phyloP scores from a whole-genome alignment of 1,140 invertebrate species.

The Drosophila leontia region DNA sequence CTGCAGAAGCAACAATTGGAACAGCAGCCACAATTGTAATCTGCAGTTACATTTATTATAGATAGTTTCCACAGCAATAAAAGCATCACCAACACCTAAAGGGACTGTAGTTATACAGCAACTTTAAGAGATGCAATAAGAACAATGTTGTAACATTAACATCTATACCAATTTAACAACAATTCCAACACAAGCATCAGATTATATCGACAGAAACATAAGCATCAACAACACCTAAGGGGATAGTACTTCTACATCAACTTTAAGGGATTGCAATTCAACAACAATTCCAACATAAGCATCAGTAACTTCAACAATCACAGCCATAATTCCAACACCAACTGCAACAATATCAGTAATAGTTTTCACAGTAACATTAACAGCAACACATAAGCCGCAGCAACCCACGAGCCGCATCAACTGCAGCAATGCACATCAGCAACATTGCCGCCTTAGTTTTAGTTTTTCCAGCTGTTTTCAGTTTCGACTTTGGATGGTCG shows the following conservation, averaged over 20 bases:
- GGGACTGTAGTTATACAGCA: not conserved
- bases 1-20: not conserved
- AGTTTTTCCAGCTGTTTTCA: constrained; percentile 60
- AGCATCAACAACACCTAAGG: not conserved
- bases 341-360: not conserved
- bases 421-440: constrained; percentile 1
- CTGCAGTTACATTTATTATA: not conserved
- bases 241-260: not conserved
- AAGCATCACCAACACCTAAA: not conserved
- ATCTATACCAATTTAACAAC: not conserved
- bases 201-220: not conserved
- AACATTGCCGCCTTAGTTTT: constrained; percentile 21
- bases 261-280: not conserved
- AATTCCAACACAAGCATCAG: not conserved
- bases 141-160: not conserved
- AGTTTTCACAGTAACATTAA: not conserved
- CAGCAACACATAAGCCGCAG: not conserved
- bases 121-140: too few relatives aligned
- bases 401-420: not conserved
- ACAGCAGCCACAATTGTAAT: not conserved
- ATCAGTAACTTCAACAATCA: not conserved
- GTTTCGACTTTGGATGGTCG: constrained; percentile 55
- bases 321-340: not conserved
- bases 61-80: too few relatives aligned
- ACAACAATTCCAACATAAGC: not conserved